Evolutionary conservation across 2,113 vertebrate species (phyloP), one percentile per base, ranked within the genome.

Genomic region (Stomatorhinus ivindoensis): DNA sequence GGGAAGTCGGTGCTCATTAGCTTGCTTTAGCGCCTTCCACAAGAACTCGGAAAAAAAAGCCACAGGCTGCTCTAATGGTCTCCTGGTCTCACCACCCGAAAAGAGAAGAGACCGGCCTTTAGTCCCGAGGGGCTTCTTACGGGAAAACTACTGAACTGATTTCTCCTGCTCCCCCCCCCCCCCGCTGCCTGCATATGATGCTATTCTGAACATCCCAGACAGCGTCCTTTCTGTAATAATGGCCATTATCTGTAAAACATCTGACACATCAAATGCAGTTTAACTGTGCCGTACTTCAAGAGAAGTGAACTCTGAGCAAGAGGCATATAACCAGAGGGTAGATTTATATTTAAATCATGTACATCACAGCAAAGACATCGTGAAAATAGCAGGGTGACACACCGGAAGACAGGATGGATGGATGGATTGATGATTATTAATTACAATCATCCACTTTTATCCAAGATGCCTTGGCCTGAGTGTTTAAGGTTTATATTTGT

Each of bases 241-340:
- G 31, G 17, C 31, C 73, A 39, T 80, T 80, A 80, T 42, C 73
- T 80, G 35, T 80, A 17, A 80, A 35, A 80, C 73, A 42, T 80
- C 73, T 80, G 73, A 80, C 73, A 42, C 73, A 39, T 80, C 73
- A 80, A 80, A 80, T 80, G 31, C 73, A 80, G 31, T 80, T 80
- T 80, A 80, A 42, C 31, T 42, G 35, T 4, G 6, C 73, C 35
- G 4, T 19, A 80, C 19, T 80, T 80, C 35, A 42, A 80, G 35
- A 42, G 73, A 80, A 8, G 35, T 39, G 31, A 76, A 39, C 31
- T 39, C 69, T 13, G 35, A 42, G 39, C n/a, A 11, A 80, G 35
- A 42, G 8, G 17, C 73, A 80, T 80, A 39, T 42, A 80, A 35
- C 31, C 73, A 3, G 73, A 39, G 73, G 73, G 17, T 19, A 80